phyloP scores from a whole-genome alignment of 2,888 invertebrate genomes.

The Ellobium chinense region DNA sequence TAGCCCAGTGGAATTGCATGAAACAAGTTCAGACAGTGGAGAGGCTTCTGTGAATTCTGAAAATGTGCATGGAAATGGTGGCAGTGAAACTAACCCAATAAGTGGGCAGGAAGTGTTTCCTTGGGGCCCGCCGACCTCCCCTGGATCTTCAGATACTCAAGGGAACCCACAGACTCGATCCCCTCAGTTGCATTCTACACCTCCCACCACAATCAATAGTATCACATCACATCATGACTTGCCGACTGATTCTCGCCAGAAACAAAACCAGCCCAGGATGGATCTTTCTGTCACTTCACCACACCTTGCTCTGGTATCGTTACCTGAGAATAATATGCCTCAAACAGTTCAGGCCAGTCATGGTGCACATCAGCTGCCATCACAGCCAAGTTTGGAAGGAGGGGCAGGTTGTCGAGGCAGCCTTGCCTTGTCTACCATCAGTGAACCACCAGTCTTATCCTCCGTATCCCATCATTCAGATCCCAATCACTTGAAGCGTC shows the following conservation, averaged over 20 bases:
- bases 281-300: conserved; percentile 7
- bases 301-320: conserved; percentile 9
- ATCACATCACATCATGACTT: not conserved
- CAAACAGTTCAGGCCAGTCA: not conserved
- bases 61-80: not conserved
- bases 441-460: conserved; percentile 44
- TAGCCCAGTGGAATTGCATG: conserved; percentile 65
- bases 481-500: conserved; percentile 37
- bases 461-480: conserved; percentile 30
- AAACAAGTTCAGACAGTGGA: conserved; percentile 9
- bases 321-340: not conserved
- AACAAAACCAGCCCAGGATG: conserved; percentile 54
- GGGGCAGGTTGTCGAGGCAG: conserved; percentile 39
- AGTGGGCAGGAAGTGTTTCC: conserved; percentile 52
- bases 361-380: not conserved
- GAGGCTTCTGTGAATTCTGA: not conserved
- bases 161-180: not conserved
- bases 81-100: not conserved
- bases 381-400: conserved; percentile 37
- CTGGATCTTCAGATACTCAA: conserved; percentile 5
- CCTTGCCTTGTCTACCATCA: conserved; percentile 45
- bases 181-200: not conserved
- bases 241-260: conserved; percentile 58
- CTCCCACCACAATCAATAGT: not conserved
- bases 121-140: conserved; percentile 45